Evolutionary conservation across 2,113 vertebrate species (phyloP).

Genomic region (Dicerorhinus sumatrensis): DNA sequence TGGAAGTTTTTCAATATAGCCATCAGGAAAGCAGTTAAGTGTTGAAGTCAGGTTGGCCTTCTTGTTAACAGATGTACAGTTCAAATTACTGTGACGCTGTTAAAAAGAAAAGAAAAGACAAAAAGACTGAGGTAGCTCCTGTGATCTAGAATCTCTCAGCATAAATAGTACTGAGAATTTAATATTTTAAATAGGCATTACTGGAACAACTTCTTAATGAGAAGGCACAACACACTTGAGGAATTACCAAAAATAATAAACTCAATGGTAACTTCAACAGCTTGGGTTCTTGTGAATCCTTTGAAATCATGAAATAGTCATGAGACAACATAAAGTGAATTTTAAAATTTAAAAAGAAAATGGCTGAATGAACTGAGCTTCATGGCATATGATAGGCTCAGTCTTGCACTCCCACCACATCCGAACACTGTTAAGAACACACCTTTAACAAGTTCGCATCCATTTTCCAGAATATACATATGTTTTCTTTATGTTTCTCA

Average conservation of each 20-base stretch:
- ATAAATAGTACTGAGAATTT: not conserved
- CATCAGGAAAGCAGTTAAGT: slow-evolving; percentile 42
- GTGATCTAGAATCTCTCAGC: not conserved
- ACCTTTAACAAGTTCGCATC: not conserved
- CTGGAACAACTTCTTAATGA: not conserved
- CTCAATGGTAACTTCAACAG: not conserved
- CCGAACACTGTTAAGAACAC: not conserved
- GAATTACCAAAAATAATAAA: slow-evolving; percentile 19
- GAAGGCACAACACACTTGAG: not conserved
- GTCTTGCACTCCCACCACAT: not conserved
- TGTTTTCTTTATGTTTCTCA: not conserved
- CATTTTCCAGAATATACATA: not conserved
- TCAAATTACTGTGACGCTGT: not conserved
- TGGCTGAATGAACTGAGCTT: not conserved
- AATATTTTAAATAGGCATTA: not conserved
- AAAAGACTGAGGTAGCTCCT: not conserved
- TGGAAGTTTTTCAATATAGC: not conserved
- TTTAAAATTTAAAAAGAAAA: not conserved
- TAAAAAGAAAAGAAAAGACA: too few relatives aligned
- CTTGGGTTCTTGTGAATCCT: not conserved
- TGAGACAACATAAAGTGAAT: not conserved
- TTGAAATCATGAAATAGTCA: not conserved
- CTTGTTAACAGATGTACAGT: slow-evolving; percentile 29
- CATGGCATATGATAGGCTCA: fast-evolving
- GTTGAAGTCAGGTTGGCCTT: slow-evolving; percentile 28